Evolutionary conservation across 2,113 vertebrate genomes (phyloP).

Genomic region (Myotis yumanensis): DNA sequence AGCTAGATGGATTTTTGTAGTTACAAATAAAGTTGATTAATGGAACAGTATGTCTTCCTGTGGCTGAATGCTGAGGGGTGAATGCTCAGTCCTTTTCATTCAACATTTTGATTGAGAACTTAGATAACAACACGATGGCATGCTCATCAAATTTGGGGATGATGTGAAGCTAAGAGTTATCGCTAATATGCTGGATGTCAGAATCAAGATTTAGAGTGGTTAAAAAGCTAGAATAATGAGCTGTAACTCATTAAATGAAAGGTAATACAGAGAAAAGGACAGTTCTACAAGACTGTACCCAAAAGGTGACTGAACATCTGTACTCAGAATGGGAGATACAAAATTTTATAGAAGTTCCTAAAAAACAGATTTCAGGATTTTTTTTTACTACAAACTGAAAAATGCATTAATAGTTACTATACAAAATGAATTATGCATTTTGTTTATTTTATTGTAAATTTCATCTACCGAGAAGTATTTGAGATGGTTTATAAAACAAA

Average conservation of each 20-base stretch:
- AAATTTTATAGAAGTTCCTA: background rate
- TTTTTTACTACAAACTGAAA: background rate
- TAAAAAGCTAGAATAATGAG: slow-evolving; percentile 61
- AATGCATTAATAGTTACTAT: background rate
- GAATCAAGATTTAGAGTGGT: slow-evolving; percentile 53
- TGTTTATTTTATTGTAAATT: background rate
- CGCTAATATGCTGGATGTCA: slow-evolving; percentile 55
- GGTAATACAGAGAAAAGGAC: background rate
- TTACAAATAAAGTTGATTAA: slow-evolving; percentile 2
- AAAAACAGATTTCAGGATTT: background rate
- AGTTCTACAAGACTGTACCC: background rate
- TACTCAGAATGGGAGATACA: background rate
- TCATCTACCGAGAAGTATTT: slow-evolving; percentile 27
- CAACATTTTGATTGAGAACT: slow-evolving; percentile 66
- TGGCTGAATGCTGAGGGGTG: background rate
- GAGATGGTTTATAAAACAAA: slow-evolving; percentile 22
- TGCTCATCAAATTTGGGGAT: slow-evolving; percentile 68
- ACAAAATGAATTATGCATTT: background rate
- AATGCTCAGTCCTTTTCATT: slow-evolving; percentile 7
- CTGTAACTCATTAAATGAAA: background rate
- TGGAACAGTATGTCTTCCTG: background rate
- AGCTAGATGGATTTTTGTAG: background rate
- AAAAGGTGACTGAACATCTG: background rate
- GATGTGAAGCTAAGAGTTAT: slow-evolving; percentile 59
- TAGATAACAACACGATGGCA: slow-evolving; percentile 59